These are phyloP conservation scores for Antennarius maculatus DNA, from an alignment of 2,797 vertebrate genomes.

Conservation along the genomic window DNA sequence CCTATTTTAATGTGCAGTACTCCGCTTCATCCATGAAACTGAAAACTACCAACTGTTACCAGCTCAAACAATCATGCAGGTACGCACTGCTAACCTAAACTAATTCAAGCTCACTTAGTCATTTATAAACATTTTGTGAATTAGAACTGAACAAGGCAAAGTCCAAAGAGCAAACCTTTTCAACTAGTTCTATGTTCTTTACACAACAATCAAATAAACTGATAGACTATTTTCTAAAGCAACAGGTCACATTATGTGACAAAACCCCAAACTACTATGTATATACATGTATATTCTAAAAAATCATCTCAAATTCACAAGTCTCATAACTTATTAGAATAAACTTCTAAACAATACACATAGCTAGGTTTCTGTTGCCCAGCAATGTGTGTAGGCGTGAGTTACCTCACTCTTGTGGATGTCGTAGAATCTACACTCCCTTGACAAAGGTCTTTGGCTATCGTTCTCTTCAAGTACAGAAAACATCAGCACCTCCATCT, in stretches of 20 bases:
- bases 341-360: slow-evolving; percentile 18
- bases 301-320: slow-evolving; percentile 1
- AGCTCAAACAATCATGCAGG: not conserved
- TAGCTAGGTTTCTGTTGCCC: slow-evolving; percentile 43
- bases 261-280: slow-evolving; percentile 5
- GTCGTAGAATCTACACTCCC: slow-evolving; percentile 78
- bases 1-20: not conserved
- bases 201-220: not conserved
- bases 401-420: slow-evolving; percentile 83
- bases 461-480: slow-evolving; percentile 76
- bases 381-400: slow-evolving; percentile 42
- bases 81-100: slow-evolving; percentile 23
- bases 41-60: not conserved
- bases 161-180: not conserved
- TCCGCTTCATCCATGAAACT: not conserved
- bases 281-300: not conserved
- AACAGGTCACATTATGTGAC: slow-evolving; percentile 9
- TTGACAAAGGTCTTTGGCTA: slow-evolving; percentile 72
- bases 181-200: not conserved
- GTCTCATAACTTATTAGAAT: slow-evolving; percentile 8
- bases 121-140: slow-evolving; percentile 15
- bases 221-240: slow-evolving; percentile 1
- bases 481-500: slow-evolving; percentile 81
- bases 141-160: slow-evolving; percentile 6
- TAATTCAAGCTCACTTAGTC: slow-evolving; percentile 43